Conservation (phyloP, 2,888 invertebrate genomes). For the Liodrosophila aerea region DNA sequence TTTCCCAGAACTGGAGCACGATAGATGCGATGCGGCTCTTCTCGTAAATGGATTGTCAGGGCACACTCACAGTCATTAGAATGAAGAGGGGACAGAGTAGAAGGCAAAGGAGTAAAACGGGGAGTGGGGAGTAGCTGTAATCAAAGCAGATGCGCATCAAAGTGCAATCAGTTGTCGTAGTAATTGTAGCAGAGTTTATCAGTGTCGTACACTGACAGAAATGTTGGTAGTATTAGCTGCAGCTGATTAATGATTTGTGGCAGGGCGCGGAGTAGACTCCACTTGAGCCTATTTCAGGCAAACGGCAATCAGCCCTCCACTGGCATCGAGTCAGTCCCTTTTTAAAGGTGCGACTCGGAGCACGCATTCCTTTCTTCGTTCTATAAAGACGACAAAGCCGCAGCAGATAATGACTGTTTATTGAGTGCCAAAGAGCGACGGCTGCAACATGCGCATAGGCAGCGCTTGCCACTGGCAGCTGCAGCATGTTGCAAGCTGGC, state of each 20-base stretch:
- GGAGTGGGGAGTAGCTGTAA: conserved; percentile 1
- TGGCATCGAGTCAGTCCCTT: conserved; percentile 17
- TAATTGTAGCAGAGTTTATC: conserved; percentile 32
- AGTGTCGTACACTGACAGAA: conserved; percentile 5
- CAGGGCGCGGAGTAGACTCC: conserved; percentile 9
- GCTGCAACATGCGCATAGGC: conserved; percentile 37
- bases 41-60: conserved; percentile 22
- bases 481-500: conserved; percentile 56
- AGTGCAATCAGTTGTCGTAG: conserved; percentile 30
- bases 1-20: conserved; percentile 57
- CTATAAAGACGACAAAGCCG: conserved; percentile 40
- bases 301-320: conserved; percentile 38
- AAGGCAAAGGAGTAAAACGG: neutral
- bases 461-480: conserved; percentile 21
- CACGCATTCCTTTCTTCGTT: conserved; percentile 4
- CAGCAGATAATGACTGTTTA: conserved; percentile 57
- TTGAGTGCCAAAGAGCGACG: conserved; percentile 55
- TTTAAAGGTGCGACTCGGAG: conserved; percentile 57
- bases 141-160: conserved; percentile 32
- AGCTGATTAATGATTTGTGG: conserved; percentile 67
- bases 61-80: conserved; percentile 26
- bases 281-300: conserved; percentile 22
- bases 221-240: conserved; percentile 38
- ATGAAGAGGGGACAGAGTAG: neutral
- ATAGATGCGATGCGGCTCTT: conserved; percentile 7